A percentile compares a stretch with the other conserved stretches of the same genome.
Evolutionary conservation across 2,888 invertebrate species (phyloP).

Genomic region (Troides oblongomaculatus): DNA sequence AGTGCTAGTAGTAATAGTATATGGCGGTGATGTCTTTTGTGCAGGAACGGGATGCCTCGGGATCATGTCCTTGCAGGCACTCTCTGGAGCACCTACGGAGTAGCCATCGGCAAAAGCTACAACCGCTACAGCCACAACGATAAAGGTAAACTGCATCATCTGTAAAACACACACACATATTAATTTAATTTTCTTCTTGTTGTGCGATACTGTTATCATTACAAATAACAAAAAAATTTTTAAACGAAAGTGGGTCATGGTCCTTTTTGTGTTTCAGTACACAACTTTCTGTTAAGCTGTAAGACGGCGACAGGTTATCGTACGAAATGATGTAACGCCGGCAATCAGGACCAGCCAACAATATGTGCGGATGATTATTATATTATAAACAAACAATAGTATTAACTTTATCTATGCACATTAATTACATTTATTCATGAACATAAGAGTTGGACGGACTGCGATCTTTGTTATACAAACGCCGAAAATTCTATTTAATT

Average conservation of each 20-base stretch:
- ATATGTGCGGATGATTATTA: conserved; percentile 34
- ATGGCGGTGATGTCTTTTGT: conserved; percentile 80
- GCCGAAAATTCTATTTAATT: neutral
- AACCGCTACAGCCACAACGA: conserved; percentile 48
- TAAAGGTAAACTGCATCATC: conserved; percentile 51
- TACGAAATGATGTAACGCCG: conserved; percentile 52
- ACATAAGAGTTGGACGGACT: no score
- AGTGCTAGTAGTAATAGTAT: conserved; percentile 72
- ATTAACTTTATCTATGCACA: neutral
- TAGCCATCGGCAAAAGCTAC: conserved; percentile 67
- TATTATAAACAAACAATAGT: neutral
- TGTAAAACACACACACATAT: conserved; percentile 21
- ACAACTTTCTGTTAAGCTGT: conserved; percentile 53
- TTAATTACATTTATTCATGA: no score
- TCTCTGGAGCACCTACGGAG: conserved; percentile 83
- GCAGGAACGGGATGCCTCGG: conserved; percentile 83
- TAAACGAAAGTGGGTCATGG: conserved; percentile 62
- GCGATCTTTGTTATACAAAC: no score
- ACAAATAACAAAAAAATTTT: conserved; percentile 40
- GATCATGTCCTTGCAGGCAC: conserved; percentile 83
- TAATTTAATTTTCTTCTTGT: neutral
- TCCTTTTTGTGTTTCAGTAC: conserved; percentile 59
- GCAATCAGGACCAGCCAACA: conserved; percentile 42
- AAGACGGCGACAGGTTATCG: conserved; percentile 56
- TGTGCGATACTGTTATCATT: conserved; percentile 33